A percentile compares a stretch with the other conserved stretches of the same genome.
Evolutionary conservation across 2,113 vertebrate genomes (phyloP).

Genomic region (Lathamus discolor): DNA sequence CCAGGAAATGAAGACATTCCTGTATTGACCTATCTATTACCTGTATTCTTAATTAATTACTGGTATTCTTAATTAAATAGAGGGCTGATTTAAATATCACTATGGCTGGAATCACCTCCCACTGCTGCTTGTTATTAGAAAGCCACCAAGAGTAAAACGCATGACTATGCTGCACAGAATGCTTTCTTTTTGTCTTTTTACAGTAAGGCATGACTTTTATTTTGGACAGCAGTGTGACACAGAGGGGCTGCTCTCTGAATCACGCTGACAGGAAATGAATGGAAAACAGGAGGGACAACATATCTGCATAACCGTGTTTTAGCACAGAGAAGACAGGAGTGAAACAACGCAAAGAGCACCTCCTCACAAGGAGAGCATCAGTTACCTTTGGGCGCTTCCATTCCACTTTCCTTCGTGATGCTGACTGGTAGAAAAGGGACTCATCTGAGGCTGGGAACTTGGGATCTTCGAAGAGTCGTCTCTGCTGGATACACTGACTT

Average conservation of each 20-base stretch:
- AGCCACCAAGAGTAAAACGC: background rate
- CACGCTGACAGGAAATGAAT: background rate
- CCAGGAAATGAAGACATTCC: background rate
- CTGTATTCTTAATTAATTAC: background rate
- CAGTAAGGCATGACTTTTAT: background rate
- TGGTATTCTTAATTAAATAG: background rate
- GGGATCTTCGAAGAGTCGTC: constrained; percentile 85
- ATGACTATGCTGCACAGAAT: background rate
- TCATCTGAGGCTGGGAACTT: constrained; percentile 84
- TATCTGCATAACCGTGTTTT: background rate
- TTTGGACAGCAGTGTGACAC: background rate
- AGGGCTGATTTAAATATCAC: background rate
- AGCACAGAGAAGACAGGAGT: background rate
- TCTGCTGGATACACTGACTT: constrained; percentile 74
- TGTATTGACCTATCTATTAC: background rate
- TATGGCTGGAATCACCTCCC: background rate
- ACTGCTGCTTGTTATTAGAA: background rate
- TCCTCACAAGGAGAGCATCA: background rate
- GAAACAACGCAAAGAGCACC: background rate
- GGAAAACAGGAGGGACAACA: background rate
- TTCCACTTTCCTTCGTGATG: constrained; percentile 75
- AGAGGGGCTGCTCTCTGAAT: background rate
- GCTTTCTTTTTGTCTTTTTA: background rate
- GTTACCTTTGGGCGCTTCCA: constrained; percentile 93
- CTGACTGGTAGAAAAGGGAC: constrained; percentile 83